These are phyloP conservation scores for Piscicola geometra DNA, from an alignment of 2,888 invertebrate species.

Conservation along the genomic window DNA sequence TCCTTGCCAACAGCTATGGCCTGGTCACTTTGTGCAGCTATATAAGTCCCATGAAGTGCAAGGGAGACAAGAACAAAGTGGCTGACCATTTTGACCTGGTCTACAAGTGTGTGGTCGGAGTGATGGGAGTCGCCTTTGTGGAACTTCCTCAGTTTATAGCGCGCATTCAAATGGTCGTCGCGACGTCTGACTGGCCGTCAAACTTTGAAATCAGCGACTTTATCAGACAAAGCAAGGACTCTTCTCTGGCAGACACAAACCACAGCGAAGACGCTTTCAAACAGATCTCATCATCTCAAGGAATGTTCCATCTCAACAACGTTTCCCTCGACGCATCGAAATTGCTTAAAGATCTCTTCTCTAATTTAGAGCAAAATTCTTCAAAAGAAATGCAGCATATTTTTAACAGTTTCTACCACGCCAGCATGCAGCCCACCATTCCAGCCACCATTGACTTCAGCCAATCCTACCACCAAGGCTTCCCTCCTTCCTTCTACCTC, in stretches of 20 bases:
- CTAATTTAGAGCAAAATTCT: too few species aligned
- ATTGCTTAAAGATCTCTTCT: too few species aligned
- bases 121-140: slow-evolving; percentile 40
- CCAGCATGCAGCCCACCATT: too few species aligned
- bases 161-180: slow-evolving; percentile 40
- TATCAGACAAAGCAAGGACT: background rate
- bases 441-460: background rate
- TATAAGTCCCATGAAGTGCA: slow-evolving; percentile 39
- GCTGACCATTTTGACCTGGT: slow-evolving; percentile 21
- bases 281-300: background rate
- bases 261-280: background rate
- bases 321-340: background rate
- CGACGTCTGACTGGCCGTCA: slow-evolving; percentile 2
- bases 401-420: too few species aligned
- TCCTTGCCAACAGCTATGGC: slow-evolving; percentile 37
- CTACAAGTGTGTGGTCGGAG: slow-evolving; percentile 38
- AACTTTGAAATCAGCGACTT: background rate
- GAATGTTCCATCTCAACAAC: background rate
- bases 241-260: background rate
- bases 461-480: background rate
- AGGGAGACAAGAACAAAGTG: slow-evolving; percentile 12
- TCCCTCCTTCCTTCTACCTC: slow-evolving; percentile 41
- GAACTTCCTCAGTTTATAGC: slow-evolving; percentile 44
- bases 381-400: too few species aligned
- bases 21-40: slow-evolving; percentile 43